Conservation (phyloP, 30 jellyfish, hydroid and myxozoan genomes). For the Turritopsis dohrnii region DNA sequence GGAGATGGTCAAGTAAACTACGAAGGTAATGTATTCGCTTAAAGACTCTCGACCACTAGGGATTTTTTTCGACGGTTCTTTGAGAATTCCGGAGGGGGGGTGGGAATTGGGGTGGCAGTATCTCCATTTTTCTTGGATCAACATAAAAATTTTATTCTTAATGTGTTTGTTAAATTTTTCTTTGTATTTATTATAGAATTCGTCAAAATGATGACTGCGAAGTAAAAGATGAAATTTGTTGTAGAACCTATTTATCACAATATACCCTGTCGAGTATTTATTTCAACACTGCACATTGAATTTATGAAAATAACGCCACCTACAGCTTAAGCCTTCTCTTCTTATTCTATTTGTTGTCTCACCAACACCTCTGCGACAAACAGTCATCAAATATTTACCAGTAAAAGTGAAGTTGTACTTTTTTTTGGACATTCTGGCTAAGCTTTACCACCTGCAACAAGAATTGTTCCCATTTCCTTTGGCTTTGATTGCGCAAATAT, state of each 20-base stretch:
- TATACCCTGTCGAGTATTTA: neutral
- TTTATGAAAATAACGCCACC: neutral
- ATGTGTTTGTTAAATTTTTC: neutral
- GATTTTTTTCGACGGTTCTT: too few relatives aligned
- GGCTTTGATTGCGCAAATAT: neutral
- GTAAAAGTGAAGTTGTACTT: neutral
- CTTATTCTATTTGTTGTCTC: too few relatives aligned
- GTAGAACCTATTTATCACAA: too few relatives aligned
- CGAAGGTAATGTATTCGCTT: too few relatives aligned
- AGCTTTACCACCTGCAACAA: neutral
- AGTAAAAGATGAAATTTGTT: neutral
- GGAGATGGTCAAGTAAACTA: constrained; percentile 73
- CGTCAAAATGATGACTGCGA: neutral
- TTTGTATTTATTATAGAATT: neutral
- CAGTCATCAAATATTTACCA: neutral
- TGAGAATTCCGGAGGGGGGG: too few relatives aligned
- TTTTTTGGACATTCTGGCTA: neutral
- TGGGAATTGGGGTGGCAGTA: too few relatives aligned
- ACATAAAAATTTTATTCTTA: neutral
- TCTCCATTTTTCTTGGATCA: neutral
- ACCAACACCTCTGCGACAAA: too few relatives aligned
- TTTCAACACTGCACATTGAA: neutral
- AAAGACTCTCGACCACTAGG: too few relatives aligned
- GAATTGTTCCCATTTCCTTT: too few relatives aligned
- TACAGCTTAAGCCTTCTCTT: too few relatives aligned